phyloP scores from a whole-genome alignment of 2,113 vertebrate species.

The Dicerorhinus sumatrensis region DNA sequence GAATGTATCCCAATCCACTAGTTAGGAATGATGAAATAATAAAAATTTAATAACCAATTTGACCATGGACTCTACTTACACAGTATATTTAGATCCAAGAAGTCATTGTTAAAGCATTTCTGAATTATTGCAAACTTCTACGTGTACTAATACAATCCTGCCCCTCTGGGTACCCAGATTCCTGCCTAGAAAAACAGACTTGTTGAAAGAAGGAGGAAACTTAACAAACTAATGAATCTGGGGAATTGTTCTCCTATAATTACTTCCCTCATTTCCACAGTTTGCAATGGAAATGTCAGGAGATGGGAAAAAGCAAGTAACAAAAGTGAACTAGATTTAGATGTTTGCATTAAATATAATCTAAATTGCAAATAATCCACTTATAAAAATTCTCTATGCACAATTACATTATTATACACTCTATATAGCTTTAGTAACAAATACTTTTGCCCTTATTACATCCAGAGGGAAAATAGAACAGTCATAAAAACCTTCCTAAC shows the following conservation, averaged over 20 bases:
- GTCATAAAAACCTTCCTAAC: not conserved
- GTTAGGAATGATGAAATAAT: not conserved
- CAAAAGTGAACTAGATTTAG: not conserved
- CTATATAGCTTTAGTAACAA: not conserved
- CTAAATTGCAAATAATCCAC: not conserved
- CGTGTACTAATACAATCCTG: not conserved
- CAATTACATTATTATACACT: not conserved
- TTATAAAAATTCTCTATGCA: not conserved
- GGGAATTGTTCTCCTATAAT: not conserved
- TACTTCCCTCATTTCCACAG: not conserved
- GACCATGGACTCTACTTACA: not conserved
- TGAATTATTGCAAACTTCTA: not conserved
- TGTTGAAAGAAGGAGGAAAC: not conserved
- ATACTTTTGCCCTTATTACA: not conserved
- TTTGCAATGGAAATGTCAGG: not conserved
- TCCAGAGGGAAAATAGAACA: not conserved
- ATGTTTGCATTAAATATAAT: not conserved
- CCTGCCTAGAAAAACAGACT: not conserved
- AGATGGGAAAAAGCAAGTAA: not conserved
- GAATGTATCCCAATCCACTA: not conserved
- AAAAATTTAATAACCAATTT: not conserved
- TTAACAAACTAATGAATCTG: not conserved
- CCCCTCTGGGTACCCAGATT: not conserved
- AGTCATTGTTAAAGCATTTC: not conserved
- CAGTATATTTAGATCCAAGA: not conserved